Conservation (phyloP, 2,888 invertebrate species). For the Acleris cristana region DNA sequence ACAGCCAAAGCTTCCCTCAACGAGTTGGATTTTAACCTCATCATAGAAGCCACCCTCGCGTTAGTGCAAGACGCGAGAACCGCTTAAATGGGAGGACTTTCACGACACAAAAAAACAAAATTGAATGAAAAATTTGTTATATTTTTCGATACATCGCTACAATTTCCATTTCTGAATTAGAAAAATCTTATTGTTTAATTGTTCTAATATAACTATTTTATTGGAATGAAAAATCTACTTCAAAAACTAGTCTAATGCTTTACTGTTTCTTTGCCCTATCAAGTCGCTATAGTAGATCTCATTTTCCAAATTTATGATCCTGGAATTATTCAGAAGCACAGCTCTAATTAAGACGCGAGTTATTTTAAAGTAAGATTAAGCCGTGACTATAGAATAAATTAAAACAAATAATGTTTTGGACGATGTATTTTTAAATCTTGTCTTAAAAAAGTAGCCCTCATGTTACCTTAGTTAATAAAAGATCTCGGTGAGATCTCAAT, state of each 20-base stretch:
- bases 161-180: not conserved
- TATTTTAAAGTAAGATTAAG: not conserved
- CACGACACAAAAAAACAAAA: too few species aligned
- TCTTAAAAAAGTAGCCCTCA: too few species aligned
- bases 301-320: not conserved
- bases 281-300: too few species aligned
- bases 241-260: too few species aligned
- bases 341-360: too few species aligned
- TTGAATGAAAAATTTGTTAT: not conserved
- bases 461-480: too few species aligned
- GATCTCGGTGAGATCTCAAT: too few species aligned
- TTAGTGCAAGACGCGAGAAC: slow-evolving; percentile 65
- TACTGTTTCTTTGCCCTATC: too few species aligned
- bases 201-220: too few species aligned
- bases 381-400: not conserved
- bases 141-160: not conserved
- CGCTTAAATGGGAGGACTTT: slow-evolving; percentile 23
- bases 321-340: not conserved
- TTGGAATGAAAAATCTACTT: too few species aligned
- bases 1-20: slow-evolving; percentile 94
- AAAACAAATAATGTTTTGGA: not conserved
- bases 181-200: not conserved
- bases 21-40: slow-evolving; percentile 92
- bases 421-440: not conserved
- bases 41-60: slow-evolving; percentile 92